Evolutionary conservation across 2,797 vertebrate genomes (phyloP), one percentile per base, ranked within the genome.

Genomic region (Centropyge bicolor): DNA sequence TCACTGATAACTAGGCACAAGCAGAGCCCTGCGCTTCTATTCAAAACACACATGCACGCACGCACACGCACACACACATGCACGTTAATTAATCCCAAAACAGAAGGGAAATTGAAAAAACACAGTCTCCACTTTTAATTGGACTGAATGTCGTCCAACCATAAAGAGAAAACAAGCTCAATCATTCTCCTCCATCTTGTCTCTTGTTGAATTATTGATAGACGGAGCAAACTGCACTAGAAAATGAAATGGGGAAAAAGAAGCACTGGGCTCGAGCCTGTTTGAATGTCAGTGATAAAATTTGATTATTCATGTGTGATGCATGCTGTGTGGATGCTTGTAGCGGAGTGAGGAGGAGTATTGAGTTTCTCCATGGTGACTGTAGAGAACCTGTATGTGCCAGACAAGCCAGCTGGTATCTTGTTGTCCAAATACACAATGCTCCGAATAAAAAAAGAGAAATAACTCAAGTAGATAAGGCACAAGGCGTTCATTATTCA

Each of bases 1-100:
- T 91, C 87, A 65, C 94, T 94, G 94, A 95, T 95, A 96, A 95
- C 93, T 93, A 89, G 81, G 69, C 84, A 67, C 85, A 84, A 80
- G 41, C 78, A 83, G 63, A 86, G 73, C 80, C 69, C 71, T 61
- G 77, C 70, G 74, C 85, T 64, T 84, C 78, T 66, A 81, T 85
- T 85, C 57, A 82, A 74, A 73, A 84, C 68, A 85, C 67, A 59
- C 69, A 55, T 19, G 17, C 73, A 52, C 66, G 35, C 64, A 41
- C 19, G 35, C 68, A 57, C 61, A 27, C 22, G 49, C 62, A 22
- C 81, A 78, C 78, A 82, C 71, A 88, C 70, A 76, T 35, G 74
- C 46, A 43, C 59, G 55, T 85, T 93, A 93, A 95, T 95, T 94
- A 94, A 94, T 94, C 84, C 66, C 77, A 88, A 89, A 91, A 86